phyloP scores from a whole-genome alignment of 2,113 vertebrate genomes.

The Peucedramus taeniatus region DNA sequence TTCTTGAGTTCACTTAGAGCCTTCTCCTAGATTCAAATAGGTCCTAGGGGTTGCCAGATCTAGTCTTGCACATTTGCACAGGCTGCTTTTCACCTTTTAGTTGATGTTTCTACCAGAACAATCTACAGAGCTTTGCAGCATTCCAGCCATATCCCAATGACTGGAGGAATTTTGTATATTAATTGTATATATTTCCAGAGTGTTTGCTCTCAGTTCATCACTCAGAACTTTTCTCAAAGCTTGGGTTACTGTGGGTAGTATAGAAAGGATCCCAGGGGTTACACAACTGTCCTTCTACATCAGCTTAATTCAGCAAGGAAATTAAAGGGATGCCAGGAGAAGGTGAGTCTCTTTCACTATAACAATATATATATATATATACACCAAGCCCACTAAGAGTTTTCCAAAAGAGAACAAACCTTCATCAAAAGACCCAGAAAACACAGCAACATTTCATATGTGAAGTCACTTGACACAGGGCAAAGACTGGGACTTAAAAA shows the following conservation, averaged over 20 bases:
- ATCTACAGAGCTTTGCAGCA: background rate
- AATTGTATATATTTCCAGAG: background rate
- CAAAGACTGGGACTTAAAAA: background rate
- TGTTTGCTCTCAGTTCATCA: background rate
- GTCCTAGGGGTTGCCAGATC: background rate
- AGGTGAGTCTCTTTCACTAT: background rate
- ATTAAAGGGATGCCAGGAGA: background rate
- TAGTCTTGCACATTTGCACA: background rate
- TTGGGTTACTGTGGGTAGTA: background rate
- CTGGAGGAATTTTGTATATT: background rate
- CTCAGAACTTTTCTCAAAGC: background rate
- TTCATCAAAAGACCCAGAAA: background rate
- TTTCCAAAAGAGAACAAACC: background rate
- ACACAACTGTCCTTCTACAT: background rate
- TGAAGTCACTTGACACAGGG: background rate
- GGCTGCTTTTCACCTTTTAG: background rate
- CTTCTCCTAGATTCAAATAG: background rate
- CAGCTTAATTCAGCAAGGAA: background rate
- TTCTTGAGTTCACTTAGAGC: background rate
- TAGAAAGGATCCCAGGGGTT: background rate
- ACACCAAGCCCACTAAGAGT: background rate
- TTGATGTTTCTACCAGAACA: background rate
- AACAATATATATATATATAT: too few relatives aligned
- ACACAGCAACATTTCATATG: background rate
- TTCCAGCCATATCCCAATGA: fast-evolving